phyloP scores from a whole-genome alignment of 2,797 vertebrate species.

The Dromococcyx pavoninus region DNA sequence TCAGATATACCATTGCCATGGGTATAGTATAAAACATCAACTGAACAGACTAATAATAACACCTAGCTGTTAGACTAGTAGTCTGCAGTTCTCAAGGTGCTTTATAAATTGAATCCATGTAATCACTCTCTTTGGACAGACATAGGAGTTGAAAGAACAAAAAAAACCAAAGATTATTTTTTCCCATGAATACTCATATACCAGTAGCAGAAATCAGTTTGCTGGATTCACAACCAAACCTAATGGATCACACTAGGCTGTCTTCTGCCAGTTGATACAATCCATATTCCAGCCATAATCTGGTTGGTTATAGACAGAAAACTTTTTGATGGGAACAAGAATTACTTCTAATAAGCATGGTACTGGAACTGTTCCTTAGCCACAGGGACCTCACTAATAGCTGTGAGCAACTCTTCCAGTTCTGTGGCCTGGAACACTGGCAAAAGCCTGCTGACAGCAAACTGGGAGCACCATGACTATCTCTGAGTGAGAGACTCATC shows the following conservation, averaged over 20 bases:
- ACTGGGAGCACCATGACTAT: not conserved
- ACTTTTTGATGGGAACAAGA: not conserved
- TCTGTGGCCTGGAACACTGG: not conserved
- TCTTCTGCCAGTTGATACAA: not conserved
- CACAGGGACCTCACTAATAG: not conserved
- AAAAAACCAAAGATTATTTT: not conserved
- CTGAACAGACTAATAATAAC: constrained; percentile 19
- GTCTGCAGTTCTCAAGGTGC: constrained; percentile 15
- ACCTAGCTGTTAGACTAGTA: constrained; percentile 24
- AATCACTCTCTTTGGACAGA: not conserved
- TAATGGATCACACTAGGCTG: not conserved
- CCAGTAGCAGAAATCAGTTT: not conserved
- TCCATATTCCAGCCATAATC: not conserved
- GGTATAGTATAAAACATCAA: constrained; percentile 22
- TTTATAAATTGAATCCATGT: constrained; percentile 4
- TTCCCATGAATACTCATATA: not conserved
- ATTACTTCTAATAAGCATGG: not conserved
- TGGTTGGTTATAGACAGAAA: not conserved
- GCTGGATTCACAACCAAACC: not conserved
- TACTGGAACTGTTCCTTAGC: not conserved
- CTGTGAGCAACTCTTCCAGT: not conserved
- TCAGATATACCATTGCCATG: constrained; percentile 24
- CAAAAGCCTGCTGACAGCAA: not conserved
- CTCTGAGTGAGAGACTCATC: not conserved
- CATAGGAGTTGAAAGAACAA: not conserved